Base-by-base conservation (phyloP, 2,797 vertebrate genomes). In the Ciconia nigra region DNA sequence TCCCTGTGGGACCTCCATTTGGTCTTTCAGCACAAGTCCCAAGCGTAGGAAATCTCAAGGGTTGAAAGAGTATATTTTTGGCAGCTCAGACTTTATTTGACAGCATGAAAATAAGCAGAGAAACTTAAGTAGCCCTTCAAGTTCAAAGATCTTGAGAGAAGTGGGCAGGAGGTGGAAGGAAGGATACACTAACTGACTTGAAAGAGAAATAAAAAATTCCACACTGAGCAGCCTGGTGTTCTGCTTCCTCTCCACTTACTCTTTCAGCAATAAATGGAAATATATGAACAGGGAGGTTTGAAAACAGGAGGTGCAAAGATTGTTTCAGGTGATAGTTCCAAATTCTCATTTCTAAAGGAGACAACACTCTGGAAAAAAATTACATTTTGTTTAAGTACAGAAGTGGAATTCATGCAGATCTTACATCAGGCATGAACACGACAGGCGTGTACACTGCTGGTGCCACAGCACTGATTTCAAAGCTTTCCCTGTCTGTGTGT, bases 61-160 rank as follows among this genome's bases (percentile, higher is more conserved):
- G 58, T 1, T 83, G 84, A 92, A 83, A 76, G 46, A 65, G 42
- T 8, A 2, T 55, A 71, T 85, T 96, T 93, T 80, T 88, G 72
- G 65, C 62, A 91, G 78, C 46, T 71, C 47, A 62, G 71, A 8
- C 49, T 87, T 93, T 91, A 65, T 69, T 9, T 89, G 90, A 74
- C 85, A 96, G 89, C 49, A 77, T 58, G 61, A 94, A 91, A 96
- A 96, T 77, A 96, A 76, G 62, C 87, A 95, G 83, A 94, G 63
- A 85, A 92, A 92, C 74, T 52, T 83, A 89, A 90, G 79, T 58
- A 95, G 83, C 28, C 76, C 54, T 94, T 59, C 2, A 5, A 89
- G 69, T 91, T 93, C 88, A 78, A 87, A 92, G 85, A 90, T 74
- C n/a, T 95, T 82, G 49, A 91, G 91, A 91, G 61, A 97, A 94